Conservation (phyloP, 2,888 invertebrate species). For the Arge pagana region DNA sequence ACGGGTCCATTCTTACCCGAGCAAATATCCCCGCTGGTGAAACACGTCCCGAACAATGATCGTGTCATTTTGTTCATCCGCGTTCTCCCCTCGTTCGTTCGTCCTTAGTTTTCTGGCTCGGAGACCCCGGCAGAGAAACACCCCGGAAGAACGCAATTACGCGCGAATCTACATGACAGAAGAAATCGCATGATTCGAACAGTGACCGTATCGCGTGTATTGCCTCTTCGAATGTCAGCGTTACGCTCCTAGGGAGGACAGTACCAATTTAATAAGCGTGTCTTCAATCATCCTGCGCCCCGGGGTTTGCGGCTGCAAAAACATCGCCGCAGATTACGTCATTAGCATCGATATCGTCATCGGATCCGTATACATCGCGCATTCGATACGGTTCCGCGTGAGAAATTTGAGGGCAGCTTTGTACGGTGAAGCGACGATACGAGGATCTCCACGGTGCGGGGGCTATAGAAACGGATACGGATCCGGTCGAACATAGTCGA, state of each 20-base stretch:
- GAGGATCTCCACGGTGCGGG: too few relatives aligned
- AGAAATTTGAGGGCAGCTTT: slow-evolving; percentile 16
- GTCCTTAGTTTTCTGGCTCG: background rate
- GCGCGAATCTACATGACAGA: slow-evolving; percentile 48
- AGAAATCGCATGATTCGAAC: slow-evolving; percentile 34
- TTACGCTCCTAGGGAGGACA: background rate
- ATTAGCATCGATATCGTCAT: slow-evolving; percentile 25
- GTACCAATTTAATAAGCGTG: slow-evolving; percentile 15
- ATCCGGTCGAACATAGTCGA: too few relatives aligned
- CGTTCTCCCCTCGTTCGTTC: background rate
- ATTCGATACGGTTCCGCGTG: slow-evolving; percentile 18
- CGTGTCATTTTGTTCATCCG: slow-evolving; percentile 17
- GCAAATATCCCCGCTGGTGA: slow-evolving; percentile 20
- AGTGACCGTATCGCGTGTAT: slow-evolving; percentile 1
- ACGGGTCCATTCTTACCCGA: slow-evolving; percentile 20
- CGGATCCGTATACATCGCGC: slow-evolving; percentile 21
- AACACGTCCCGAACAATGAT: slow-evolving; percentile 24
- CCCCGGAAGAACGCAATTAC: slow-evolving; percentile 41
- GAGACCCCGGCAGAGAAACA: too few relatives aligned
- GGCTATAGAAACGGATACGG: too few relatives aligned
- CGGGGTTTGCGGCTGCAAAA: background rate
- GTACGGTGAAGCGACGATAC: background rate
- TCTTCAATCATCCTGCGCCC: slow-evolving; percentile 15
- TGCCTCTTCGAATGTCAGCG: background rate
- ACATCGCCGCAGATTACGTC: slow-evolving; percentile 8